These are phyloP conservation scores for Cyrtonyx montezumae DNA, from an alignment of 2,113 vertebrate species.

Conservation along the genomic window DNA sequence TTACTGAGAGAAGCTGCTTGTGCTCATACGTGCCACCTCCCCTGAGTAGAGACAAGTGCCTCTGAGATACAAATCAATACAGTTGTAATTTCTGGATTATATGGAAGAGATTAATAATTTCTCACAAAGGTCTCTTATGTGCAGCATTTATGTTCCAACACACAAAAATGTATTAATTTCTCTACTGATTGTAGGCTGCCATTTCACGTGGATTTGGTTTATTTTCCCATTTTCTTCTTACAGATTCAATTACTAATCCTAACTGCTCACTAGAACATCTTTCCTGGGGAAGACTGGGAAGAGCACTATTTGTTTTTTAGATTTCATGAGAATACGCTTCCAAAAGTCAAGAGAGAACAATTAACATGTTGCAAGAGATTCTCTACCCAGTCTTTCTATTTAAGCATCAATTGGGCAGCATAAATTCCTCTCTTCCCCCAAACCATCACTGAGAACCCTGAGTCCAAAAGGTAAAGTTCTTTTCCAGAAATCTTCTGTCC, in stretches of 20 bases:
- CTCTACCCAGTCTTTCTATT: not conserved
- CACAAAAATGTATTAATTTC: not conserved
- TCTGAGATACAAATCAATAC: not conserved
- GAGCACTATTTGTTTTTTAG: not conserved
- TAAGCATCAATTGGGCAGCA: not conserved
- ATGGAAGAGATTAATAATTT: not conserved
- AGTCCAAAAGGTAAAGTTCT: not conserved
- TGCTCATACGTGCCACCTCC: not conserved
- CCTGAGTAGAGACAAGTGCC: rapidly evolving
- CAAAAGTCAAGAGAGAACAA: not conserved
- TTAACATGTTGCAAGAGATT: not conserved
- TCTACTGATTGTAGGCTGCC: not conserved
- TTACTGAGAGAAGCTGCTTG: not conserved
- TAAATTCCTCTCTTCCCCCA: not conserved
- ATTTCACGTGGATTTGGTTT: not conserved
- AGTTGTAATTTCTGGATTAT: not conserved
- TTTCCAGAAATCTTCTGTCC: not conserved
- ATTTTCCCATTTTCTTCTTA: not conserved
- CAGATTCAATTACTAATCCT: not conserved
- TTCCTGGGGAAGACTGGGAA: not conserved
- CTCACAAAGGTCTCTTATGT: not conserved
- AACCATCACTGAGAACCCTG: not conserved
- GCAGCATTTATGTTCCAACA: not conserved
- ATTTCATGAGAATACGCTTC: not conserved
- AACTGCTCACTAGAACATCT: not conserved